Percentiles rank a stretch among this genome's conserved stretches.
phyloP scores from a whole-genome alignment of 2,797 vertebrate genomes.

The Enteromius unitaeniatus region DNA sequence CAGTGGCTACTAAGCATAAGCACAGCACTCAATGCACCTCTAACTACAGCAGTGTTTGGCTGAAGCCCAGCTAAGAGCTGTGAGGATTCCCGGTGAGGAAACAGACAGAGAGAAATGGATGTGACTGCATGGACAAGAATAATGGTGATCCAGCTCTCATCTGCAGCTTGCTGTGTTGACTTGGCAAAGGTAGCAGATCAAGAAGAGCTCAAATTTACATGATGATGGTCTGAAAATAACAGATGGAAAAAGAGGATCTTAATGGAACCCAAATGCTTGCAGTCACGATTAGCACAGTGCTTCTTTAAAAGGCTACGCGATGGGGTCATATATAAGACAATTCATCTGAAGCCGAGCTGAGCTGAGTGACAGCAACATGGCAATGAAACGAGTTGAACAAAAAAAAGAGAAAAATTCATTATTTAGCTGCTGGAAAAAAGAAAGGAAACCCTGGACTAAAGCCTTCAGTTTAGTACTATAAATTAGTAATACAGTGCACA shows the following conservation, averaged over 20 bases:
- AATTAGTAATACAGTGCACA: conserved; percentile 51
- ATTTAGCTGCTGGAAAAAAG: conserved; percentile 36
- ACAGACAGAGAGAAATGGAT: conserved; percentile 25
- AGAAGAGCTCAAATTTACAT: conserved; percentile 13
- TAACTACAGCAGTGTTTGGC: conserved; percentile 8
- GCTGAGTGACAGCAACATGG: conserved; percentile 21
- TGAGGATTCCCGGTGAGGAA: conserved; percentile 12
- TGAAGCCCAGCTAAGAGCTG: conserved; percentile 12
- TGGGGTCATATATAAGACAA: conserved; percentile 6
- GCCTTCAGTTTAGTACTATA: conserved; percentile 38
- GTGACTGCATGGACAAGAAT: conserved; percentile 18
- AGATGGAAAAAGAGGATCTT: conserved; percentile 35
- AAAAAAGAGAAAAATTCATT: conserved; percentile 20
- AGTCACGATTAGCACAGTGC: neutral
- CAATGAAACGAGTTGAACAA: conserved; percentile 12
- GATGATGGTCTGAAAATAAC: conserved; percentile 24
- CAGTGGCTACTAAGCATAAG: conserved; percentile 1
- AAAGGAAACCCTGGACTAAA: conserved; percentile 37
- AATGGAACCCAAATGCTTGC: conserved; percentile 27
- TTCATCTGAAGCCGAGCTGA: neutral
- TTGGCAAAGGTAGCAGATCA: conserved; percentile 4
- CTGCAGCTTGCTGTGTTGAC: conserved; percentile 10
- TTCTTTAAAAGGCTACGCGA: neutral
- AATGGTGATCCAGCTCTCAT: conserved; percentile 33
- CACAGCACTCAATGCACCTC: neutral